phyloP scores from a whole-genome alignment of 2,797 vertebrate species.

The Botia almorhae region DNA sequence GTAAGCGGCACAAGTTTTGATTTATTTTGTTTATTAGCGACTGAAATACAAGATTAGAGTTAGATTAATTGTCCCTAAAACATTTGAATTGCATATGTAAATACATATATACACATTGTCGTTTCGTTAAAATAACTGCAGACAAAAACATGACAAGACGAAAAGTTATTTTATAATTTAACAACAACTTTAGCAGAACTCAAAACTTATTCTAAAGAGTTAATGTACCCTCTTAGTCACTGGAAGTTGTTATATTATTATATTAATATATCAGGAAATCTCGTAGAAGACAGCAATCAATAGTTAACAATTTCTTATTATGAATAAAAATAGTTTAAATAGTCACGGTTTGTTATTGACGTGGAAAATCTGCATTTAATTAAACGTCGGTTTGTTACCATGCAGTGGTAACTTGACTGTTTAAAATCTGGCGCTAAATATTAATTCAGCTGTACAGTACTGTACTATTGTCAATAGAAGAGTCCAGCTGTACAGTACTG shows the following conservation, averaged over 20 bases:
- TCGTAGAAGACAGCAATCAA: no score
- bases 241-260: no score
- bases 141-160: not conserved
- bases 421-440: not conserved
- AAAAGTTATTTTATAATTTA: not conserved
- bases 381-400: not conserved
- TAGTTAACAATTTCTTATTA: not conserved
- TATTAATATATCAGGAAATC: no score
- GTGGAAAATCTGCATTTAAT: not conserved
- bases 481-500: no score
- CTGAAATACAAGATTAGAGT: no score
- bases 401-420: not conserved
- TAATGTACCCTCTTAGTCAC: not conserved
- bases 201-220: not conserved
- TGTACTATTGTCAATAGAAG: no score
- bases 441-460: not conserved
- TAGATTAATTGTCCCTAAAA: not conserved
- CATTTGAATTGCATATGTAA: not conserved
- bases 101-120: not conserved
- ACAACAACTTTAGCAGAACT: not conserved
- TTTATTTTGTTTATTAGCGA: slow-evolving; percentile 24
- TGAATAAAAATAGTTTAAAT: not conserved
- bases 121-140: not conserved
- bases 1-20: slow-evolving; percentile 37
- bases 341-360: not conserved